Evolutionary conservation across 2,888 invertebrate species (phyloP).

Genomic region (Lepas anatifera): DNA sequence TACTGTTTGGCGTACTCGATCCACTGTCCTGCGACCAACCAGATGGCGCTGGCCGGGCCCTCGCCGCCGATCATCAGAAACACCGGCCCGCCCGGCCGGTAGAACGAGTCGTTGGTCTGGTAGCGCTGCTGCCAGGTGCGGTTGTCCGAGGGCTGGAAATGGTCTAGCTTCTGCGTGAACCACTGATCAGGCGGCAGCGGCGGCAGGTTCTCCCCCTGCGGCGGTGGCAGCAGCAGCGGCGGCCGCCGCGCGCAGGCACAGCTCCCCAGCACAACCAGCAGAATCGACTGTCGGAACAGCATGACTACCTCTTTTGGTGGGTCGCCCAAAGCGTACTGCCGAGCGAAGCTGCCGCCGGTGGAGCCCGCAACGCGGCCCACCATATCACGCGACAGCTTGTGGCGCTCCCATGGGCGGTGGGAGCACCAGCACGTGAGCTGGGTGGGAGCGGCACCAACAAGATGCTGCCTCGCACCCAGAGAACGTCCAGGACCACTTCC

Average conservation of each 20-base stretch:
- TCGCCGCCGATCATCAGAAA: slow-evolving; percentile 94
- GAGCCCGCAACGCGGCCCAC: too few species aligned
- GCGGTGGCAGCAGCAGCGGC: neutral
- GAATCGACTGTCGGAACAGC: too few species aligned
- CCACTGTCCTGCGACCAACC: slow-evolving; percentile 83
- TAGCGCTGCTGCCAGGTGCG: slow-evolving; percentile 70
- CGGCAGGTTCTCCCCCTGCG: neutral
- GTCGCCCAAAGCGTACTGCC: too few species aligned
- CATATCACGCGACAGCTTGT: too few species aligned
- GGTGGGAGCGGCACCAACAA: too few species aligned
- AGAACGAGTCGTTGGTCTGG: slow-evolving; percentile 60
- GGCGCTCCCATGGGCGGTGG: too few species aligned
- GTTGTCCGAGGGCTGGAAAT: slow-evolving; percentile 57
- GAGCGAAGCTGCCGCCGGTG: too few species aligned
- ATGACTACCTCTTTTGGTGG: too few species aligned
- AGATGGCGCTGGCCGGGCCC: slow-evolving; percentile 63
- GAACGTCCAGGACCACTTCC: too few species aligned
- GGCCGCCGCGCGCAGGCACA: neutral
- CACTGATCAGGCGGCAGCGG: slow-evolving; percentile 51
- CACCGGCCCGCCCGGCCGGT: slow-evolving; percentile 62
- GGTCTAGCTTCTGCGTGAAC: slow-evolving; percentile 72
- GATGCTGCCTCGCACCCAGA: too few species aligned
- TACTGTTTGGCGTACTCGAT: slow-evolving; percentile 41
- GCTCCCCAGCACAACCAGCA: neutral
- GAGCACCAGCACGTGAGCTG: too few species aligned